Percentiles rank a stretch among this genome's conserved stretches.
These are phyloP conservation scores for Channa striata DNA, from an alignment of 2,797 vertebrate species.

Conservation along the genomic window DNA sequence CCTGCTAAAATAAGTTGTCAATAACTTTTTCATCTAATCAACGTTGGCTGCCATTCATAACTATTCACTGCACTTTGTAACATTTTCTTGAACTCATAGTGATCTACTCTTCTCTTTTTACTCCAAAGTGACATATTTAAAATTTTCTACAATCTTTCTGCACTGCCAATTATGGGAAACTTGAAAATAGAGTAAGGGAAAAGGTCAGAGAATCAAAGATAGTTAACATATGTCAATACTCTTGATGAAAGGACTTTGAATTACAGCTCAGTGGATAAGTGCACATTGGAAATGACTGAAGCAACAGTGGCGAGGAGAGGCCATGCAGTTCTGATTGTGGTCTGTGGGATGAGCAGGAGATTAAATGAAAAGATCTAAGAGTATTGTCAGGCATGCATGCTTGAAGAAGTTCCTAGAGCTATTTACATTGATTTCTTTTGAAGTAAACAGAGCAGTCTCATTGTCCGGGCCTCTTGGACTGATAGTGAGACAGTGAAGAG, in stretches of 20 bases:
- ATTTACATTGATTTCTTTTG: conserved; percentile 53
- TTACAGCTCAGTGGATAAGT: conserved; percentile 20
- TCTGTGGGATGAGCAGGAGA: conserved; percentile 42
- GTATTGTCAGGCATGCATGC: conserved; percentile 36
- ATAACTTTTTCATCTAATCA: conserved; percentile 14
- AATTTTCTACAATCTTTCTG: too few species aligned
- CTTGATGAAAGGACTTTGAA: neutral
- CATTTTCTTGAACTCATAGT: too few species aligned
- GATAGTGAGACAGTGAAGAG: conserved; percentile 17
- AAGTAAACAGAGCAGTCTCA: conserved; percentile 27
- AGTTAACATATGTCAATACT: conserved; percentile 18
- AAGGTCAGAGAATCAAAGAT: conserved; percentile 24
- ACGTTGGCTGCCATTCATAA: conserved; percentile 22
- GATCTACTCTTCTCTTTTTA: too few species aligned
- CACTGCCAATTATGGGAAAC: conserved; percentile 5
- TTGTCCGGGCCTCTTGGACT: conserved; percentile 38
- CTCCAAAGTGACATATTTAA: too few species aligned
- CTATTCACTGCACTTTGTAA: too few species aligned
- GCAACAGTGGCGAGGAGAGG: conserved; percentile 25
- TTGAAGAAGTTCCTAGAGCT: conserved; percentile 45
- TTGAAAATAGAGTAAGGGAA: conserved; percentile 13
- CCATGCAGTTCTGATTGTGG: conserved; percentile 26
- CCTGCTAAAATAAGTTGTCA: neutral
- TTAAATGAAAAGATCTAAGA: conserved; percentile 52
- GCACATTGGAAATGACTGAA: conserved; percentile 12